phyloP scores from a whole-genome alignment of 2,797 vertebrate species.

The Pseudochirops cupreus region DNA sequence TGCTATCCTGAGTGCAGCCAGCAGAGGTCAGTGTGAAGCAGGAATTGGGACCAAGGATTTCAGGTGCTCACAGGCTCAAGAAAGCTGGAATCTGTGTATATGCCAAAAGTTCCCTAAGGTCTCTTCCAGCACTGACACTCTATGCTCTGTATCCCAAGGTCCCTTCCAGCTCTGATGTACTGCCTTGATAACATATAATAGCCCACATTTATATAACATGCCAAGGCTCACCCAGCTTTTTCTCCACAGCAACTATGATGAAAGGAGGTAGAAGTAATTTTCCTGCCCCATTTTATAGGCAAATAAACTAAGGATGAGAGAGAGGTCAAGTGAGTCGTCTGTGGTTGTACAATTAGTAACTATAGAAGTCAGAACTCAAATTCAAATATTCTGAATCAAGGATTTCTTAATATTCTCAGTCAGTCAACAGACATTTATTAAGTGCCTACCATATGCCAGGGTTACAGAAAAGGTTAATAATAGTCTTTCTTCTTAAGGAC shows the following conservation, averaged over 20 bases:
- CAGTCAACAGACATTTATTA: background rate
- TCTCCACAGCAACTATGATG: background rate
- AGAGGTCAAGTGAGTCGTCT: background rate
- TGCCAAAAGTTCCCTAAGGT: background rate
- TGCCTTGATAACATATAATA: background rate
- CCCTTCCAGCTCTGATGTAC: background rate
- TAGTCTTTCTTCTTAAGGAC: too few species aligned
- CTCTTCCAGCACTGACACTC: background rate
- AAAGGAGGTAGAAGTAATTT: background rate
- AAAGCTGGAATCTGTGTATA: background rate
- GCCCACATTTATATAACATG: background rate
- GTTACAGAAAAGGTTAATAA: background rate
- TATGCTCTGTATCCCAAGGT: background rate
- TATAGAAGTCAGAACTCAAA: background rate
- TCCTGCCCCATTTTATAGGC: background rate
- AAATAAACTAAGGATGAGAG: background rate
- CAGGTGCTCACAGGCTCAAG: background rate
- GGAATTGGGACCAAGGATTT: background rate
- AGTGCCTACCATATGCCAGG: background rate
- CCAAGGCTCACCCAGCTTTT: background rate
- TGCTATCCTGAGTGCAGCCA: background rate
- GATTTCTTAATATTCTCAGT: background rate
- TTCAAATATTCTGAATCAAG: background rate
- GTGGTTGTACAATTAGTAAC: background rate
- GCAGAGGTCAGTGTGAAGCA: background rate